phyloP scores from a whole-genome alignment of 2,888 invertebrate genomes.

The Drosophila demipolita region DNA sequence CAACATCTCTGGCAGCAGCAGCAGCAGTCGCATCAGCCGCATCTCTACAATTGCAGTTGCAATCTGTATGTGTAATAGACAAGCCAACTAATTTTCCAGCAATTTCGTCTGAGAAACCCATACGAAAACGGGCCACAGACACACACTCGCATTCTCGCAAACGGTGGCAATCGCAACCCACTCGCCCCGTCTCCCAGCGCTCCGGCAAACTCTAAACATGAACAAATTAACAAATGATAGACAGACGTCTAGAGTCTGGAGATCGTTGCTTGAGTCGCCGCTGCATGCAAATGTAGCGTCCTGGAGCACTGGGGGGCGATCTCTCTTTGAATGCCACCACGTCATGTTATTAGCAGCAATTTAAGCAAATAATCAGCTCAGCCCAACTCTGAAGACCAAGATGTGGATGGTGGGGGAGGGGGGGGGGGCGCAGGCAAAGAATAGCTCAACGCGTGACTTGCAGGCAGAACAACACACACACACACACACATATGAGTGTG shows the following conservation, averaged over 20 bases:
- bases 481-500: conserved; percentile 23
- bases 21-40: conserved; percentile 12
- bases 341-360: conserved; percentile 85
- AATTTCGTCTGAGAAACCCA: conserved; percentile 76
- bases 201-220: conserved; percentile 45
- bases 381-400: conserved; percentile 42
- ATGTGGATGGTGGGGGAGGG: too few species aligned
- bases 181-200: conserved; percentile 1
- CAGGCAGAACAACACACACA: conserved; percentile 28
- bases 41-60: conserved; percentile 63
- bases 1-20: conserved; percentile 48
- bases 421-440: conserved; percentile 21
- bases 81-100: conserved; percentile 75
- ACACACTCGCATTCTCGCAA: conserved; percentile 41
- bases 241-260: conserved; percentile 68
- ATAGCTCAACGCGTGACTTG: conserved; percentile 69
- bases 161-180: conserved; percentile 67
- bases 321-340: conserved; percentile 76
- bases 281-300: conserved; percentile 69
- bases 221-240: conserved; percentile 83
- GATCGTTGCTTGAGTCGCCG: conserved; percentile 27
- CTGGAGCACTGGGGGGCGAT: conserved; percentile 61
- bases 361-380: conserved; percentile 84
- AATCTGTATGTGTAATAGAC: conserved; percentile 77
- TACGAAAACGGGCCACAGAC: conserved; percentile 38